A percentile compares a stretch with the other conserved stretches of the same genome.
Conservation (phyloP, 1,140 invertebrate species). For the Coenobita brevimanus region DNA sequence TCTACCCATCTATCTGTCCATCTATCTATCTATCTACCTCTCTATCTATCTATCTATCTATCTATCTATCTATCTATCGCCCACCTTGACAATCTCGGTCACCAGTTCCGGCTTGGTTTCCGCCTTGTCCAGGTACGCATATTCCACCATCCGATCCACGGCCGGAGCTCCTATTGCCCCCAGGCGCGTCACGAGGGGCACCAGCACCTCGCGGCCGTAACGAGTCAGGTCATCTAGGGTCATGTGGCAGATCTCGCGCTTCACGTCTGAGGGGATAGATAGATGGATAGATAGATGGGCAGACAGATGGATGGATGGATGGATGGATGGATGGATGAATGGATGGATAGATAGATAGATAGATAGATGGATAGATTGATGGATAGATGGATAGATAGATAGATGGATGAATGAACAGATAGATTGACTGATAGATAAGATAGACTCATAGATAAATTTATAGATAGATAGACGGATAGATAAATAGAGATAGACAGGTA, state of each 20-base stretch:
- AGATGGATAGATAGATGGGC: too few relatives aligned
- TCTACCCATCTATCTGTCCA: not conserved
- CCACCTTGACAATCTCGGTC: slow-evolving; percentile 45
- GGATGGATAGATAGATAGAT: too few relatives aligned
- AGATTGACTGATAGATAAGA: too few relatives aligned
- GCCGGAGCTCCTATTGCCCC: not conserved
- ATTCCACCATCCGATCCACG: slow-evolving; percentile 50
- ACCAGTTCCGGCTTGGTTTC: slow-evolving; percentile 11
- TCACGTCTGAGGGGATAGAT: slow-evolving; percentile 32
- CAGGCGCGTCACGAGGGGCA: slow-evolving; percentile 32
- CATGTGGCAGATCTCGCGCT: slow-evolving; percentile 54
- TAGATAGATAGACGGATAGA: too few relatives aligned
- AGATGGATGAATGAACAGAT: too few relatives aligned
- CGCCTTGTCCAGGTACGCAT: slow-evolving; percentile 50
- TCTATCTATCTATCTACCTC: not conserved
- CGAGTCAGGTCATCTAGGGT: slow-evolving; percentile 50
- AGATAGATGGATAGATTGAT: too few relatives aligned
- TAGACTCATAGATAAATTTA: too few relatives aligned
- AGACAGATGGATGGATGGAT: too few relatives aligned
- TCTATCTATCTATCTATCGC: not conserved
- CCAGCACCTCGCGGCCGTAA: slow-evolving; percentile 54
- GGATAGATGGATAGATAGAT: too few relatives aligned
- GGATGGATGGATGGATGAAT: too few relatives aligned
- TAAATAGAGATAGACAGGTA: too few relatives aligned
- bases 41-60: too few relatives aligned